A percentile compares a stretch with the other conserved stretches of the same genome.
Conservation (phyloP, 2,888 invertebrate genomes). For the Syritta pipiens region DNA sequence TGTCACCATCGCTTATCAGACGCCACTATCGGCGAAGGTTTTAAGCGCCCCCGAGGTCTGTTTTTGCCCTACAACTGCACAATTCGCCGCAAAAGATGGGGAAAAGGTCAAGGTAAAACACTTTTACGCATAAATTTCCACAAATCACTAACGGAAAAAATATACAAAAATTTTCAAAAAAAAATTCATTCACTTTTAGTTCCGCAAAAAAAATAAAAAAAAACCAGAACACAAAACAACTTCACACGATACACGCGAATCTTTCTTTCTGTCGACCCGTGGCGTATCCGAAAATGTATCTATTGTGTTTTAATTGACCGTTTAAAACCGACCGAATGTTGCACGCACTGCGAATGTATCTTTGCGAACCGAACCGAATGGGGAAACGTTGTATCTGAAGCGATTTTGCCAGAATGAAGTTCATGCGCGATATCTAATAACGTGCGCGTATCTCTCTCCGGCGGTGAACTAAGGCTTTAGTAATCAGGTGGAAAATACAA, state of each 20-base stretch:
- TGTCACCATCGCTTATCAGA: too few species aligned
- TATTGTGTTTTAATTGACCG: background rate
- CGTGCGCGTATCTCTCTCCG: constrained; percentile 56
- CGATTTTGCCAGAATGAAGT: constrained; percentile 15
- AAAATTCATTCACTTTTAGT: background rate
- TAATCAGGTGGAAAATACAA: constrained; percentile 62
- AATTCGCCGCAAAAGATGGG: too few species aligned
- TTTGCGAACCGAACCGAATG: constrained; percentile 35
- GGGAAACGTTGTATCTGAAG: constrained; percentile 16
- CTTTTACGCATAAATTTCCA: constrained; percentile 10
- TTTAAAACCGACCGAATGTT: constrained; percentile 11
- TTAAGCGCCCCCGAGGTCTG: too few species aligned
- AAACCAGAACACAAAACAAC: too few species aligned
- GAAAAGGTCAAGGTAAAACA: background rate
- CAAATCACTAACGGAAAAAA: constrained; percentile 3
- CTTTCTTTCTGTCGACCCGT: background rate
- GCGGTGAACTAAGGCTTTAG: constrained; percentile 60
- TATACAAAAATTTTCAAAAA: too few species aligned
- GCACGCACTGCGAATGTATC: constrained; percentile 36
- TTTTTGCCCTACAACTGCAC: too few species aligned
- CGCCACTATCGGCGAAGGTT: too few species aligned
- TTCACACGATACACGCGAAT: too few species aligned
- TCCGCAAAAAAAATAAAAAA: too few species aligned
- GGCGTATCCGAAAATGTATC: background rate
- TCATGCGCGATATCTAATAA: constrained; percentile 37